phyloP scores from a whole-genome alignment of 2,113 vertebrate genomes.

The Pollachius pollachius region DNA sequence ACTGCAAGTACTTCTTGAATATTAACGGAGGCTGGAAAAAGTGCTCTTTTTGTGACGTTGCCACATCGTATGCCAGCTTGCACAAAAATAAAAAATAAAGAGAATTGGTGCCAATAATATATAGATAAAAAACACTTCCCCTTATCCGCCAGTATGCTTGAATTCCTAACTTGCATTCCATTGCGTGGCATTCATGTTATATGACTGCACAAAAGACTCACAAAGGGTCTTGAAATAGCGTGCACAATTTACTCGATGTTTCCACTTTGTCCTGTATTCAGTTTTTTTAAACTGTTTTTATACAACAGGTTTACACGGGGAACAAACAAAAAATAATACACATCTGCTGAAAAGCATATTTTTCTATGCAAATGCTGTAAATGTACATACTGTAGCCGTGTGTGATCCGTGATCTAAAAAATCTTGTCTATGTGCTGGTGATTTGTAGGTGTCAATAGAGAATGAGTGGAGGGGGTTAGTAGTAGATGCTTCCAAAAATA shows the following conservation, averaged over 20 bases:
- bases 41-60: constrained; percentile 21
- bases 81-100: constrained; percentile 2
- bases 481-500: constrained; percentile 62
- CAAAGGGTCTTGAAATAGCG: constrained; percentile 58
- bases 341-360: constrained; percentile 76
- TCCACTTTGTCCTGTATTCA: constrained; percentile 41
- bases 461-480: constrained; percentile 7
- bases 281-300: constrained; percentile 35
- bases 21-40: constrained; percentile 18
- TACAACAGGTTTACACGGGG: constrained; percentile 70
- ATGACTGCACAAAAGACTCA: constrained; percentile 22
- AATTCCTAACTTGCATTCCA: constrained; percentile 63
- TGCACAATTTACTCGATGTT: constrained; percentile 51
- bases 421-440: constrained; percentile 42
- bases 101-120: constrained; percentile 58
- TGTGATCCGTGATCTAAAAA: constrained; percentile 52
- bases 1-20: constrained; percentile 33
- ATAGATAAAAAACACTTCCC: constrained; percentile 12
- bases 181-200: constrained; percentile 38
- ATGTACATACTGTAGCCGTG: constrained; percentile 69
- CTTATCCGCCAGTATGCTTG: constrained; percentile 45
- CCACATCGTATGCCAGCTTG: too few species aligned
- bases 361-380: constrained; percentile 79
- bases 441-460: constrained; percentile 38
- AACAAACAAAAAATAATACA: constrained; percentile 37